Base-by-base conservation (phyloP, 2,113 vertebrate species). In the Tyto alba region DNA sequence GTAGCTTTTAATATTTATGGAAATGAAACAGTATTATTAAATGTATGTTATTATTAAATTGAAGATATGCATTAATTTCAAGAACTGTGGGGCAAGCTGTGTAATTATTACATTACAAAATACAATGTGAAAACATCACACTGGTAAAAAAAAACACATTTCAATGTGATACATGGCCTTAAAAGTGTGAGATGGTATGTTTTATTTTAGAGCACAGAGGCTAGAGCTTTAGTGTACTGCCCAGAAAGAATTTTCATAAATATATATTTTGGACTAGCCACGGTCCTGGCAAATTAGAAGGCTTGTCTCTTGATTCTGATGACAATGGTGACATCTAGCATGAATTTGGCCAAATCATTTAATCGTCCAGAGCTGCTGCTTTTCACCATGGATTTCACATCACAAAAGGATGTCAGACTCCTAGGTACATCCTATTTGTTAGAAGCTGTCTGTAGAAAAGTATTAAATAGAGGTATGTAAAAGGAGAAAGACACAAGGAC, bases 1-100 rank as follows among this genome's bases (percentile, higher is more conserved):
- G 34, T 16, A 89, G 60, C 11, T 94, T 82, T 92, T 97, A 92
- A 89, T 95, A 95, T 95, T 96, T 91, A 93, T 94, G 77, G 91
- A 66, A 87, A 72, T 3, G 16, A 88, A 76, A 88, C 56, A 82
- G 36, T 56, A 60, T 36, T 82, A 93, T 82, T 74, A 89, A 94
- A 82, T 67, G 41, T 66, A 72, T 69, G 57, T 38, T 91, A 88
- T 75, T 85, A 76, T 81, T 86, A 84, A 77, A 92, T 64, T 81
- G 29, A 94, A 66, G 73, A 41, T 64, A 84, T 50, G 34, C 34
- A 50, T 89, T 89, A 77, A 92, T 95, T 86, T 84, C 43, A 81
- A 77, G 34, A 74, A 66, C 47, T 55, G 50, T 63, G n/a, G 22
- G 64, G 53, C 15, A 84, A 94, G 53, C 64, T 92, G 56, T 3